Base-by-base conservation (phyloP, 1,140 invertebrate species). In the Bombus confusus region DNA sequence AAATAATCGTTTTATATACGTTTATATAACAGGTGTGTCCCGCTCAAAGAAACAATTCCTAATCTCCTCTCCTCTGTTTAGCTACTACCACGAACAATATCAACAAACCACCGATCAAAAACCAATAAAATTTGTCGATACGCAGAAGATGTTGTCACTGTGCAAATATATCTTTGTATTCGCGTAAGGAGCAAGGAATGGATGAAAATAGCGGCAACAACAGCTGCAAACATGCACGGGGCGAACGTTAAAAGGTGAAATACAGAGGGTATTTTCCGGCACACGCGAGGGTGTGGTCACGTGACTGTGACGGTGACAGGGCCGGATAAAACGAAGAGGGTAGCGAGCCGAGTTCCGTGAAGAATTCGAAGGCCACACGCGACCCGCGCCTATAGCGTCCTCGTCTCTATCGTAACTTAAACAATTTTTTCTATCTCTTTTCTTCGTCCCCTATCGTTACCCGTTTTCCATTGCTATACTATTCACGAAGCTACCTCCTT, bases 281-380 rank as follows among this genome's bases (percentile, higher is more conserved):
- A n/a, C 74, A 72, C 82, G 59, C 62, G 71, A 88, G 87, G 88
- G 85, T 83, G 88, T 73, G 84, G 72, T 89, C 87, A 89, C 88
- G 88, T 90, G 88, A 88, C 37, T 72, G 72, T 39, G 76, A 89
- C 83, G 62, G 78, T 47, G 85, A 89, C 82, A 68, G 68, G 62
- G 37, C 9, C 15, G 72, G 47, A 62, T 80, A 83, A 74, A 83
- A 47, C 34, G 79, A 73, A 83, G 68, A 86, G 84, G 84, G 76
- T 80, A 34, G 87, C 39, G 41, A 86, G 75, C 37, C 62, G 66
- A 89, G 75, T 89, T 88, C 75, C 75, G 64, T 83, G 87, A 88
- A 86, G 87, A 68, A 88, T 88, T 89, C 62, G 83, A 86, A 88
- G 83, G 71, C 79, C 80, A 80, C 88, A 89, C 88, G 87, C 87